These are phyloP conservation scores for Reticulitermes lucifugus DNA, from an alignment of 2,888 invertebrate species.

Conservation along the genomic window DNA sequence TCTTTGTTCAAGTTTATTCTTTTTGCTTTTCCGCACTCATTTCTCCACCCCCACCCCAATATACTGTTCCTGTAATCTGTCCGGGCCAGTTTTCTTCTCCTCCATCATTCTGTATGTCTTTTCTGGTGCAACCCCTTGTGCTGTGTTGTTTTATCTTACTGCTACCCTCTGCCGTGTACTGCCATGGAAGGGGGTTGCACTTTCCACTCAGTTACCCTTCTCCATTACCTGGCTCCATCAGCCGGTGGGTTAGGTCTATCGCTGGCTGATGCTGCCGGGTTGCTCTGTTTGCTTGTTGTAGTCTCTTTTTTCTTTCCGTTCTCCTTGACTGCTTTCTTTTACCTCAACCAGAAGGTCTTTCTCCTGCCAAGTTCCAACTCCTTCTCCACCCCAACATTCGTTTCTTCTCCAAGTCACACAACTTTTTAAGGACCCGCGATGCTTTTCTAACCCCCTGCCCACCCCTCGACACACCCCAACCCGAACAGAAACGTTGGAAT, in stretches of 20 bases:
- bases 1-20: slow-evolving; percentile 28
- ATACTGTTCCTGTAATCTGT: slow-evolving; percentile 24
- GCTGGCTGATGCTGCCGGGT: not conserved
- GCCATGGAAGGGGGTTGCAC: not conserved
- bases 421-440: slow-evolving; percentile 19
- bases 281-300: slow-evolving; percentile 36
- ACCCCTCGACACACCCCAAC: not conserved
- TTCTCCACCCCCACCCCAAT: not conserved
- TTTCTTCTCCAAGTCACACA: slow-evolving; percentile 40
- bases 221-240: slow-evolving; percentile 44
- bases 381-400: slow-evolving; percentile 6
- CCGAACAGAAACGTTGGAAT: slow-evolving; percentile 13
- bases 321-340: slow-evolving; percentile 28
- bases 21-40: too few species aligned
- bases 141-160: slow-evolving; percentile 25
- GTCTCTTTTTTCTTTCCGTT: slow-evolving; percentile 11
- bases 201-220: slow-evolving; percentile 42
- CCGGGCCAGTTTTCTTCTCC: slow-evolving; percentile 7
- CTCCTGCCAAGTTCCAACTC: slow-evolving; percentile 22
- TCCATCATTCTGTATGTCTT: slow-evolving; percentile 22
- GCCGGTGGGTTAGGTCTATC: slow-evolving; percentile 12
- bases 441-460: slow-evolving; percentile 12
- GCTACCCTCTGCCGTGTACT: not conserved
- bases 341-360: slow-evolving; percentile 34
- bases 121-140: not conserved